phyloP scores from a whole-genome alignment of 2,888 invertebrate genomes.

The Gymnocheta viridis region DNA sequence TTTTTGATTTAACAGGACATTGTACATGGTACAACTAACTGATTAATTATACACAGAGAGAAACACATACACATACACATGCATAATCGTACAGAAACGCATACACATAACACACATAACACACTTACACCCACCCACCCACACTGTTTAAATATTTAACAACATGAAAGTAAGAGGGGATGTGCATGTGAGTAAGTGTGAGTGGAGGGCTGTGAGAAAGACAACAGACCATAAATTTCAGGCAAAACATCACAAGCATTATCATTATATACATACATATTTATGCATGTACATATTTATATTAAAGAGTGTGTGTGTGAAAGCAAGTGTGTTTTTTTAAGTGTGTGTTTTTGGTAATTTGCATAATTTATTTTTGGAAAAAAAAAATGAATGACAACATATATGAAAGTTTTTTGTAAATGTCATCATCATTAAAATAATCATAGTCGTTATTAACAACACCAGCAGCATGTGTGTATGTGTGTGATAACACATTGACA shows the following conservation, averaged over 20 bases:
- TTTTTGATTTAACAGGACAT: constrained; percentile 36
- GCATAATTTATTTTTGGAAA: neutral
- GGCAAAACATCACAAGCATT: constrained; percentile 38
- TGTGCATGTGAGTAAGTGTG: neutral
- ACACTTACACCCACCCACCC: no score
- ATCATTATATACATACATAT: neutral
- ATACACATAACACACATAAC: no score
- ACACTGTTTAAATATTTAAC: constrained; percentile 20
- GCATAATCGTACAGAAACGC: neutral
- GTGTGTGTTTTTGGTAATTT: neutral
- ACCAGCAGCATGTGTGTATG: neutral
- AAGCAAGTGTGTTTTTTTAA: neutral
- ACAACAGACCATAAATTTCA: constrained; percentile 43
- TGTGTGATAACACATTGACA: neutral
- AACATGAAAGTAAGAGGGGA: neutral
- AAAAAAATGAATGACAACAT: constrained; percentile 47
- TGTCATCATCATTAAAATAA: constrained; percentile 59
- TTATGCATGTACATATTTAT: neutral
- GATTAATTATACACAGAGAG: constrained; percentile 48
- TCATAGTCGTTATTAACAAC: constrained; percentile 33
- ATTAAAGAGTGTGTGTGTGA: neutral
- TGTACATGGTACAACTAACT: constrained; percentile 27
- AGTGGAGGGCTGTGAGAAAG: neutral
- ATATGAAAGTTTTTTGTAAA: constrained; percentile 56
- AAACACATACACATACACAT: neutral